Conservation (phyloP, 1,140 invertebrate genomes). For the Drosophila parvula region DNA sequence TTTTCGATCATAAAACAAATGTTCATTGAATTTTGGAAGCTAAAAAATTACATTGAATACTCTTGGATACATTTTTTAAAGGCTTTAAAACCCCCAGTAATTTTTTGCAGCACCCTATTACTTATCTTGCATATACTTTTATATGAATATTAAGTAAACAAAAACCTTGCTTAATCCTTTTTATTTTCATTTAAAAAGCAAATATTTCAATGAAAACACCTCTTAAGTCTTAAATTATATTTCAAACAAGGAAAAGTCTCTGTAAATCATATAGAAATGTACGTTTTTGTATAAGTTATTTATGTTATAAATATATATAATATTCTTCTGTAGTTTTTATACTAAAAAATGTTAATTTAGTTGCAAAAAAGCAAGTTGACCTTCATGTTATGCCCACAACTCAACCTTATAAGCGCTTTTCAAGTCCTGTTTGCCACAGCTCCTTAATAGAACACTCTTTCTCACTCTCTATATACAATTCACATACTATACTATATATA, state of each 20-base stretch:
- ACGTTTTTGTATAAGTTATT: neutral
- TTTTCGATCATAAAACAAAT: no score
- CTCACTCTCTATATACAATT: neutral
- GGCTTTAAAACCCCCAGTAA: no score
- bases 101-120: neutral
- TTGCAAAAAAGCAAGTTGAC: no score
- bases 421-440: neutral
- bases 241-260: neutral
- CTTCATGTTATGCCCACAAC: neutral
- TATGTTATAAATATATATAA: neutral
- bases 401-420: neutral
- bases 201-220: no score
- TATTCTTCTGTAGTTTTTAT: neutral
- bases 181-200: no score
- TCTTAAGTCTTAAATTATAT: no score
- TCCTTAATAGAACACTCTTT: neutral
- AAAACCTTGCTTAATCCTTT: no score
- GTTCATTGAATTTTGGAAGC: no score
- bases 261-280: neutral
- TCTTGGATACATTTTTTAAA: no score
- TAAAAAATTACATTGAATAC: no score
- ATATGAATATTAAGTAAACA: no score
- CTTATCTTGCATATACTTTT: neutral
- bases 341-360: neutral
- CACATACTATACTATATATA: conserved; percentile 8